Percentiles rank a stretch among this genome's conserved stretches.
These are phyloP conservation scores for Hiodon tergisus DNA, from an alignment of 2,113 vertebrate species.

Conservation along the genomic window DNA sequence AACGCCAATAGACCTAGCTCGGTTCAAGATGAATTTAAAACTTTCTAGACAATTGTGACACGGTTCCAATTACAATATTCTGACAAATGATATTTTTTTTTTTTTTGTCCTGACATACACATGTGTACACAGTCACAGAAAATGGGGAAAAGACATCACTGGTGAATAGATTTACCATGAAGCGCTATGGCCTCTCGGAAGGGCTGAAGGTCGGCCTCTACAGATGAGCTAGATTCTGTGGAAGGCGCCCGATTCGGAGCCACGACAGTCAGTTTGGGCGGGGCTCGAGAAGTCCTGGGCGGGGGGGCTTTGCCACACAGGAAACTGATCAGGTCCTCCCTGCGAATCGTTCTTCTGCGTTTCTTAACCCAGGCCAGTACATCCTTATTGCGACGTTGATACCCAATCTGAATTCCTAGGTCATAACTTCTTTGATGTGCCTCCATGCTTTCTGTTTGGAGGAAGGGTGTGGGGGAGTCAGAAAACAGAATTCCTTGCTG, in stretches of 20 bases:
- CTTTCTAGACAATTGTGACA: too few species aligned
- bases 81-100: too few species aligned
- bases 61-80: too few species aligned
- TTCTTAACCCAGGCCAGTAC: slow-evolving; percentile 98
- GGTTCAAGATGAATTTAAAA: too few species aligned
- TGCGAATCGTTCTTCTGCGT: slow-evolving; percentile 91
- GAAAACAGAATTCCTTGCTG: background rate
- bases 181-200: slow-evolving; percentile 99
- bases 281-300: slow-evolving; percentile 84
- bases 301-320: slow-evolving; percentile 96
- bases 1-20: too few species aligned
- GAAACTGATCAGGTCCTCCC: slow-evolving; percentile 99
- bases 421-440: slow-evolving; percentile 92
- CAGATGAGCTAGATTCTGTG: slow-evolving; percentile 87
- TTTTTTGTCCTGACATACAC: background rate
- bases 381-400: slow-evolving; percentile 94
- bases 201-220: slow-evolving; percentile 96
- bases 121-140: background rate
- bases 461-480: background rate
- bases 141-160: background rate
- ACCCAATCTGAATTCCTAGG: slow-evolving; percentile 91
- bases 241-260: slow-evolving; percentile 83
- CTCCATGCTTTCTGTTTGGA: slow-evolving; percentile 82
- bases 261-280: slow-evolving; percentile 90
- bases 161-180: slow-evolving; percentile 72